These are phyloP conservation scores for Pandemis heparana DNA, from an alignment of 2,888 invertebrate species.

Conservation along the genomic window DNA sequence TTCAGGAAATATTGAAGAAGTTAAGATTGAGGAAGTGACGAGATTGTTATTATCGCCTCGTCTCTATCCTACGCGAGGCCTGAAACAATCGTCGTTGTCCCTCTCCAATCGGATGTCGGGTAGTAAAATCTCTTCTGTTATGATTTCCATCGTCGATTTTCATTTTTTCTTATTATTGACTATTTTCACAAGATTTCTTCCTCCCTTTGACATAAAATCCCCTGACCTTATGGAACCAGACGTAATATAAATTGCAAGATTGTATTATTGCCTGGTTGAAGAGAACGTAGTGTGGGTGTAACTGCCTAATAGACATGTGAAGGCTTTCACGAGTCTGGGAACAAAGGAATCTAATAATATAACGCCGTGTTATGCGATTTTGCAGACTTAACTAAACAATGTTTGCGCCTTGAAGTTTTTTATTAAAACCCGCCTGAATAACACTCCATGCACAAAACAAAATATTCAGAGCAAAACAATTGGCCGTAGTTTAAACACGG, in stretches of 20 bases:
- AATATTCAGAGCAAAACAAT: slow-evolving; percentile 70
- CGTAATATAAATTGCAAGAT: slow-evolving; percentile 31
- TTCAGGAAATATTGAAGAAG: slow-evolving; percentile 78
- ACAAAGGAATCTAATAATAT: slow-evolving; percentile 27
- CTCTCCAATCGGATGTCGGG: slow-evolving; percentile 68
- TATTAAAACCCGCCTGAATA: slow-evolving; percentile 18
- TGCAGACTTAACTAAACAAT: slow-evolving; percentile 17
- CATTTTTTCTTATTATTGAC: slow-evolving; percentile 63
- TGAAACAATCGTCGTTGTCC: slow-evolving; percentile 77
- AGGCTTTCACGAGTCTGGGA: slow-evolving; percentile 18
- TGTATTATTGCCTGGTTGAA: slow-evolving; percentile 27
- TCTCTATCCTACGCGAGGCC: slow-evolving; percentile 69
- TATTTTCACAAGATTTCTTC: slow-evolving; percentile 50
- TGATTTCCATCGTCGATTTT: slow-evolving; percentile 70
- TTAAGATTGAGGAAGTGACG: slow-evolving; percentile 80
- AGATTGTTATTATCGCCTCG: slow-evolving; percentile 79
- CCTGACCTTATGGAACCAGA: slow-evolving; percentile 20
- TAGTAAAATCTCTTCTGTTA: slow-evolving; percentile 74
- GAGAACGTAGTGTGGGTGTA: slow-evolving; percentile 20
- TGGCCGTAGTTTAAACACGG: slow-evolving; percentile 71
- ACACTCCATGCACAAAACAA: slow-evolving; percentile 50
- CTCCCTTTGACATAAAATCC: slow-evolving; percentile 35
- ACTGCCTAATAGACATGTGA: slow-evolving; percentile 18
- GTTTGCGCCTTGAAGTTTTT: slow-evolving; percentile 21
- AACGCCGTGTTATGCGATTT: slow-evolving; percentile 7